Evolutionary conservation across 92 coral and sea anemone species (phyloP), one percentile per base, ranked within the genome.

Genomic region (Zoanthus sansibaricus): DNA sequence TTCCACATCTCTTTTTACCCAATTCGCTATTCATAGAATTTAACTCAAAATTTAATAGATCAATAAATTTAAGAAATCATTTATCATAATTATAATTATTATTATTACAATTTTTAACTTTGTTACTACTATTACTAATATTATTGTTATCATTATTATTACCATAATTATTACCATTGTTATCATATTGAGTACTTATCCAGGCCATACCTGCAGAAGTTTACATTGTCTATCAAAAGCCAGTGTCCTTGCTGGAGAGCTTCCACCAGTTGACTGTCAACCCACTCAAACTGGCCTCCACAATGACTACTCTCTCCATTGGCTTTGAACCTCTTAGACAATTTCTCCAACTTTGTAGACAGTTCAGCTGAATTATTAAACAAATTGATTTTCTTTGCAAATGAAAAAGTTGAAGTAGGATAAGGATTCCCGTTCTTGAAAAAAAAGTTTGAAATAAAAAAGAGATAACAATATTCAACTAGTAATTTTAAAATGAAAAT

Each of bases 271-370:
- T 97, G 99, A 17, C 99, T 97, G 76, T 97, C 99, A 20, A 95
- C 98, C 99, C 99, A 97, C 70, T 97, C 98, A 92, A 97, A 97
- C 90, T 92, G 95, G 1, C 99, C 99, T 42, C 99, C 95, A 75
- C 98, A 95, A 49, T 97, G 99, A 15, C 92, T 88, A 72, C 87
- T 97, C 72, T 93, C 94, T n/a, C 92, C 87, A 77, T 92, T 89
- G 30, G 87, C 82, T 67, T 48, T 31, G 12, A 93, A 85, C 58
- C 91, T 88, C 37, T 72, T 72, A 55, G 92, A 62, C 83, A 97
- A 74, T 64, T 67, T 86, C 48, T 78, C 86, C 9, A 82, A 72
- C 56, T 77, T 15, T 51, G 47, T 42, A 10, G 85, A 37, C 3
- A 90, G 77, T 51, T 59, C 48, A 49, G 62, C 89, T 86, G 16